These are phyloP conservation scores for Drosophila macrospina DNA, from an alignment of 2,888 invertebrate genomes.

Conservation along the genomic window DNA sequence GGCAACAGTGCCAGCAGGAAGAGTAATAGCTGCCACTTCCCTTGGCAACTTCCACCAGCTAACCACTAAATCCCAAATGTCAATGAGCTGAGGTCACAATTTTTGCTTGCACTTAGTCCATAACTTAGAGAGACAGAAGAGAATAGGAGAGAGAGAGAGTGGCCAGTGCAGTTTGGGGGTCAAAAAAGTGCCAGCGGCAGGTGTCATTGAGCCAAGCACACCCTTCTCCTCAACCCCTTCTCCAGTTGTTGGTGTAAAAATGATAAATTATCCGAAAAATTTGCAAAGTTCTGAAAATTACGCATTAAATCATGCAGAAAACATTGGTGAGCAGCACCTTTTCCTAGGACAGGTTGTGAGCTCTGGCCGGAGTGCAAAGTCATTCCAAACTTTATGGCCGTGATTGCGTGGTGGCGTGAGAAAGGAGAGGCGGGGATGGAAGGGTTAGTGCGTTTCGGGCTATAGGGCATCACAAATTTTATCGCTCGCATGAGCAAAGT, in stretches of 20 bases:
- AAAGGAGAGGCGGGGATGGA: not conserved
- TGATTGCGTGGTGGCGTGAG: conserved; percentile 42
- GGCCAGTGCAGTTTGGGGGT: not conserved
- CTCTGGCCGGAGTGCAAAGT: conserved; percentile 59
- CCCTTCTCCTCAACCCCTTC: not conserved
- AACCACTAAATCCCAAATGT: conserved; percentile 66
- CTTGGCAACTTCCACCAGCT: conserved; percentile 3
- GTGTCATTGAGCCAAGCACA: conserved; percentile 59
- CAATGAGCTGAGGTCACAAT: conserved; percentile 76
- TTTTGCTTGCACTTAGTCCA: conserved; percentile 59
- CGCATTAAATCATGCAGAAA: conserved; percentile 78
- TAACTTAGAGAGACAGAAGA: conserved; percentile 22
- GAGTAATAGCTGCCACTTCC: conserved; percentile 2
- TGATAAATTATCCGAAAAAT: conserved; percentile 78
- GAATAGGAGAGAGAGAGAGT: not conserved
- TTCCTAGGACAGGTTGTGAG: conserved; percentile 7
- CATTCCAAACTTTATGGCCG: conserved; percentile 73
- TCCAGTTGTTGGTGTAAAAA: conserved; percentile 58
- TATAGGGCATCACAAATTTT: conserved; percentile 50
- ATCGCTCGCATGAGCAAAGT: conserved; percentile 56
- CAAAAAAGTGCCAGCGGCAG: conserved; percentile 61
- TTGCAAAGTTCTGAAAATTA: conserved; percentile 80
- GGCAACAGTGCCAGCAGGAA: conserved; percentile 37
- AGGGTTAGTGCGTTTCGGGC: conserved; percentile 28
- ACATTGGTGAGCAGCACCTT: conserved; percentile 41